A percentile compares a stretch with the other conserved stretches of the same genome.
These are phyloP conservation scores for Iphiclides podalirius DNA, from an alignment of 2,888 invertebrate genomes.

Conservation along the genomic window DNA sequence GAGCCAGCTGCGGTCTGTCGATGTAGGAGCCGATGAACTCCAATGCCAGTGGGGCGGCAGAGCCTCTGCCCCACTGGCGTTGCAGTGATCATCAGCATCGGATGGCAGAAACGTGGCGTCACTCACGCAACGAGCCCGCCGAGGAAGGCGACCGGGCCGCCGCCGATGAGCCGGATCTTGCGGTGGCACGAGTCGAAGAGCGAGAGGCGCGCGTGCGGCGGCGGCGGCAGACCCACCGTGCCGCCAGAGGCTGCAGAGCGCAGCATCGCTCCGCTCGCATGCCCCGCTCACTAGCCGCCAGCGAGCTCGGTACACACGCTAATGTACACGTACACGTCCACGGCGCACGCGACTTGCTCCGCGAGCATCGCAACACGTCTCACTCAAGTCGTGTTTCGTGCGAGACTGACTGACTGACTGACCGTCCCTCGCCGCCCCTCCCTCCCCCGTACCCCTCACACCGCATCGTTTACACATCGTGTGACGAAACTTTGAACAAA, in stretches of 20 bases:
- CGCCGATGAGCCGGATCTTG: constrained; percentile 85
- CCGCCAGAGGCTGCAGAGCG: constrained; percentile 74
- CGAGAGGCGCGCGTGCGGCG: constrained; percentile 80
- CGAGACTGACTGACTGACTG: constrained; percentile 69
- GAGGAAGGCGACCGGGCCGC: constrained; percentile 82
- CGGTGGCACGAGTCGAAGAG: constrained; percentile 86
- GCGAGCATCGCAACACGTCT: constrained; percentile 77
- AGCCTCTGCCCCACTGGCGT: too few relatives aligned
- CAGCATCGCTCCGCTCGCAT: constrained; percentile 48
- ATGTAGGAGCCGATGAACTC: too few relatives aligned
- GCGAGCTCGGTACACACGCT: constrained; percentile 45
- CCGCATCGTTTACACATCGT: constrained; percentile 27
- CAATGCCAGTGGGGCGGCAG: too few relatives aligned
- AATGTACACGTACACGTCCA: too few relatives aligned
- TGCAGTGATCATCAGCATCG: too few relatives aligned
- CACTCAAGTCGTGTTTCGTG: constrained; percentile 58
- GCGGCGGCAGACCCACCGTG: constrained; percentile 61
- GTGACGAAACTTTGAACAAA: constrained; percentile 42
- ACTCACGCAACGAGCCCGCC: constrained; percentile 87
- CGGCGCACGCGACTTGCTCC: constrained; percentile 71
- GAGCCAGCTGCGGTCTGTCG: too few relatives aligned
- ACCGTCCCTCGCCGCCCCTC: constrained; percentile 26
- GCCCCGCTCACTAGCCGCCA: constrained; percentile 47
- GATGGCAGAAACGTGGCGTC: too few relatives aligned
- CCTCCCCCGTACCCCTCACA: constrained; percentile 30